A percentile compares a stretch with the other conserved stretches of the same genome.
Conservation (phyloP, 2,113 vertebrate species). For the Bettongia penicillata region DNA sequence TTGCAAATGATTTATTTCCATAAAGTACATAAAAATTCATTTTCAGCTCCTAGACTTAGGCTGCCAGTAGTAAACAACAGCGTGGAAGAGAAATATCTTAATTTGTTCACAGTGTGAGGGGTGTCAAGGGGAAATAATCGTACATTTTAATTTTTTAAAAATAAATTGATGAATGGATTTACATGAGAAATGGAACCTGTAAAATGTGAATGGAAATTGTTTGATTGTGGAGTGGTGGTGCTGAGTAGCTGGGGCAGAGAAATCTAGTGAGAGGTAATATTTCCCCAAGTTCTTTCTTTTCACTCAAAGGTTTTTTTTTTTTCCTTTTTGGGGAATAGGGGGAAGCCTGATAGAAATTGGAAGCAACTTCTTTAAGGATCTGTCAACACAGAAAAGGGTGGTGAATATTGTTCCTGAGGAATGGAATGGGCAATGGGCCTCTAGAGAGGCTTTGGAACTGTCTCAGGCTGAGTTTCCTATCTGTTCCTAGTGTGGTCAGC, state of each 20-base stretch:
- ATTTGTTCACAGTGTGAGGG: constrained; percentile 58
- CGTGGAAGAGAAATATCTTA: constrained; percentile 59
- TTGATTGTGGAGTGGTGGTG: not conserved
- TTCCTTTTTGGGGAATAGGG: not conserved
- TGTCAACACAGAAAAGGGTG: not conserved
- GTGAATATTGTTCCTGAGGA: not conserved
- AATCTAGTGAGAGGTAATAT: constrained; percentile 5
- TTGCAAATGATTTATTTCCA: constrained; percentile 75
- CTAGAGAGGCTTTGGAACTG: not conserved
- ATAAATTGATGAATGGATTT: constrained; percentile 49
- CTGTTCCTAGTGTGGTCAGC: not conserved
- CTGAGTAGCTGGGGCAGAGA: not conserved
- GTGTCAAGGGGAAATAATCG: constrained; percentile 56
- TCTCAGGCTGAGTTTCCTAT: not conserved
- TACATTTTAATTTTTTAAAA: constrained; percentile 42
- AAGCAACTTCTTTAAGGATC: not conserved
- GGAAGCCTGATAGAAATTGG: not conserved
- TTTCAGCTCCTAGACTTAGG: constrained; percentile 50
- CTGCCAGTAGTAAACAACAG: constrained; percentile 37
- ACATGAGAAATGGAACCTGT: constrained; percentile 5
- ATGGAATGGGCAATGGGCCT: not conserved
- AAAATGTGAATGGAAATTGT: constrained; percentile 41
- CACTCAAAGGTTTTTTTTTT: constrained; percentile 13
- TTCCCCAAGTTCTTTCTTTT: constrained; percentile 28
- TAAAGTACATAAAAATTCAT: constrained; percentile 58